Evolutionary conservation across 2,888 invertebrate species (phyloP), one percentile per base, ranked within the genome.

Genomic region (Drosophila aldrichi): DNA sequence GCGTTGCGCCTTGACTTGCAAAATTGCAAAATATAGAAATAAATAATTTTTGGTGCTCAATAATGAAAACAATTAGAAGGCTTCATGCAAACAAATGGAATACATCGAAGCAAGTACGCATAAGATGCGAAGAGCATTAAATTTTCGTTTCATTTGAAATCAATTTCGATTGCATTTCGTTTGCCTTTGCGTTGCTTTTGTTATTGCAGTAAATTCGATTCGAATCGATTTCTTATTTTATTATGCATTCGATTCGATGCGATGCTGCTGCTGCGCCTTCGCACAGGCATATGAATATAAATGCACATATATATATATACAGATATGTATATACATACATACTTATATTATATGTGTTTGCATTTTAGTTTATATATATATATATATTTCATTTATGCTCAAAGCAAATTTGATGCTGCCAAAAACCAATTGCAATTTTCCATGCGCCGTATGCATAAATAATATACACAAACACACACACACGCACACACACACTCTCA

Each of bases 371-470:
- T 36, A 61, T 25, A 20, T 40, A 64, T 25, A 63, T 63, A 64
- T 68, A 70, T 70, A 67, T 71, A 73, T 79, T 79, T 79, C 72
- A 88, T 84, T 77, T 74, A 70, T 76, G 79, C 74, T 79, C 77
- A 80, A 80, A 77, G 79, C 79, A 84, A 87, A 84, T 86, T 86
- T 88, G 70, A 65, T 48, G 70, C 70, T 73, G 70, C 67, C 86
- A 82, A 76, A 88, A 88, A 80, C 78, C 88, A 88, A 86, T 84
- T 84, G 84, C 88, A 88, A 84, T 88, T 86, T 81, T 83, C 79
- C 87, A 86, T 81, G 83, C 79, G 79, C 81, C 66, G 81, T 70
- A 80, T 88, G 81, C 85, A 88, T 88, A 88, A 88, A 86, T 88
- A 88, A 88, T 79, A 86, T 49, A 78, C 62, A 70, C 49, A 65